Evolutionary conservation across 2,113 vertebrate species (phyloP).

Genomic region (Ameiurus melas): DNA sequence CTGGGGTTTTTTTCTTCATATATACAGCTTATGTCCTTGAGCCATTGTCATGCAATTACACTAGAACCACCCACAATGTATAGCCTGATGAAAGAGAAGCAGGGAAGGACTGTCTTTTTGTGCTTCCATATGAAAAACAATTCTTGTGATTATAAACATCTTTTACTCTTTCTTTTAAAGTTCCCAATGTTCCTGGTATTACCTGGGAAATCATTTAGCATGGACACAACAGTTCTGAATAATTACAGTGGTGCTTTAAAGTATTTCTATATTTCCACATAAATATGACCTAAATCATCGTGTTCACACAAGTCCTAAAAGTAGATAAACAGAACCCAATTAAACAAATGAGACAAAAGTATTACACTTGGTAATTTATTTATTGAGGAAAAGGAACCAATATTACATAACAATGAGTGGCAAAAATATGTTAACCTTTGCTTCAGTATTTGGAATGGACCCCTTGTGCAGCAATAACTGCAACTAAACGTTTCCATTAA

Average conservation of each 20-base stretch:
- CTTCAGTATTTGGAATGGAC: too few species aligned
- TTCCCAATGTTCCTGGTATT: background rate
- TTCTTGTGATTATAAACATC: background rate
- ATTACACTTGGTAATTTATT: too few species aligned
- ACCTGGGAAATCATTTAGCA: background rate
- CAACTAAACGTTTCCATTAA: too few species aligned
- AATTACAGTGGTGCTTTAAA: background rate
- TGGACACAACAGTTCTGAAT: background rate
- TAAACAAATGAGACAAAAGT: too few species aligned
- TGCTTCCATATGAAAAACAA: background rate
- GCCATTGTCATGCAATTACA: slow-evolving; percentile 59
- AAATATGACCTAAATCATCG: too few species aligned
- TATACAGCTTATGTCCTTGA: slow-evolving; percentile 58
- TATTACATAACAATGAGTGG: too few species aligned
- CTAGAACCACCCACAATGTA: slow-evolving; percentile 47
- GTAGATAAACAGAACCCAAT: too few species aligned
- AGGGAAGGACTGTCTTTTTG: background rate
- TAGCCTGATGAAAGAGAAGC: background rate
- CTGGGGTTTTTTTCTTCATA: slow-evolving; percentile 61
- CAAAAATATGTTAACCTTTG: too few species aligned
- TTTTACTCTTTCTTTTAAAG: background rate
- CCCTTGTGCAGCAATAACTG: too few species aligned
- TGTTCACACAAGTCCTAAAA: too few species aligned
- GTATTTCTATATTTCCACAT: too few species aligned
- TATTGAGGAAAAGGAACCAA: too few species aligned